phyloP scores from a whole-genome alignment of 1,140 invertebrate species.

The Leptoteleia sp. region DNA sequence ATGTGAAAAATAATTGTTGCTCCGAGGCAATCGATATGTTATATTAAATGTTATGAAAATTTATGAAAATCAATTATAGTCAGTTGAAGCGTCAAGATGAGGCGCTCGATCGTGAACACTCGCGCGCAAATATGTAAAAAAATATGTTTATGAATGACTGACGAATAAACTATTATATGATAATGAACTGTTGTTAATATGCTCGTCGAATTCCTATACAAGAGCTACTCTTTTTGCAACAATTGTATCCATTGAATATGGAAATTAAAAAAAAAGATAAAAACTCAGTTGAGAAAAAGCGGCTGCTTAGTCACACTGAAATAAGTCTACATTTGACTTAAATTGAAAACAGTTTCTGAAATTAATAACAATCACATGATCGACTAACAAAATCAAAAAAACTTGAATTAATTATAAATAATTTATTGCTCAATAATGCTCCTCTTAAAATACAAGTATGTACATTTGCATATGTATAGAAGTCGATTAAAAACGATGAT shows the following conservation, averaged over 20 bases:
- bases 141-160: slow-evolving; percentile 75
- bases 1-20: slow-evolving; percentile 58
- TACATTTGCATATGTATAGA: slow-evolving; percentile 31
- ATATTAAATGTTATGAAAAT: slow-evolving; percentile 76
- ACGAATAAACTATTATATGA: slow-evolving; percentile 73
- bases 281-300: slow-evolving; percentile 9
- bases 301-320: slow-evolving; percentile 26
- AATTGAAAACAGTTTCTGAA: too few species aligned
- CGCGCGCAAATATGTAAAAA: slow-evolving; percentile 70
- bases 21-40: slow-evolving; percentile 71
- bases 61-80: slow-evolving; percentile 76
- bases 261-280: background rate
- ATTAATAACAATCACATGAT: too few species aligned
- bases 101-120: slow-evolving; percentile 51
- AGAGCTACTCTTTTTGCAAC: slow-evolving; percentile 4
- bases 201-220: background rate
- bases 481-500: slow-evolving; percentile 12
- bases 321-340: slow-evolving; percentile 27
- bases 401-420: slow-evolving; percentile 34
- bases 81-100: slow-evolving; percentile 69
- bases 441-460: slow-evolving; percentile 33
- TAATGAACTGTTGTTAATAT: slow-evolving; percentile 41
- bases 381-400: slow-evolving; percentile 16
- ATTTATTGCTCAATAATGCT: slow-evolving; percentile 38
- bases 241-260: background rate